Percentiles rank a stretch among this genome's conserved stretches.
Conservation (phyloP, 2,113 vertebrate genomes). For the Malurus melanocephalus region DNA sequence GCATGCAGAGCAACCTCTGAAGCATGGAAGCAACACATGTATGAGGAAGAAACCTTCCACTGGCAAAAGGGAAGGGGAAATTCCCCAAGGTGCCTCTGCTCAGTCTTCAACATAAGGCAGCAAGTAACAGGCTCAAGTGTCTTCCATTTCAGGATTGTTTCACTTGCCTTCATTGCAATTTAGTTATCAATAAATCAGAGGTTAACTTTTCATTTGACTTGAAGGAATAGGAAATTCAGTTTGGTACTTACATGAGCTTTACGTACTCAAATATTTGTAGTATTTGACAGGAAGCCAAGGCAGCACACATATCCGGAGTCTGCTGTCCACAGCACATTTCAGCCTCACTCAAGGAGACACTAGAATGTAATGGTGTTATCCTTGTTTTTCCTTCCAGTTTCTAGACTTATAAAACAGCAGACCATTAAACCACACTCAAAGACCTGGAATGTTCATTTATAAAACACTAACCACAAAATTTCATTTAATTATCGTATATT, state of each 20-base stretch:
- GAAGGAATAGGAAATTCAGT: background rate
- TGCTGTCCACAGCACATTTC: background rate
- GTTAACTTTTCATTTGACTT: background rate
- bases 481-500: background rate
- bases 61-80: background rate
- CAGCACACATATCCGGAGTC: background rate
- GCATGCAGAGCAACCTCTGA: background rate
- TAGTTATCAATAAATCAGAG: background rate
- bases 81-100: background rate
- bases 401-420: background rate
- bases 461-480: background rate
- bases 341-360: background rate
- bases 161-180: background rate
- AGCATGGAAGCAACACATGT: rapidly evolving
- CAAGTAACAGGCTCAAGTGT: background rate
- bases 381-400: background rate
- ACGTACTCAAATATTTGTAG: background rate
- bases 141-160: background rate
- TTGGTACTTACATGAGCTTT: background rate
- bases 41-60: background rate
- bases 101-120: background rate
- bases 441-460: background rate
- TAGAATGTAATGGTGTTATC: background rate
- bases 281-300: background rate
- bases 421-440: background rate